Evolutionary conservation across 2,797 vertebrate species (phyloP).

Genomic region (Sebastes trivittatus): DNA sequence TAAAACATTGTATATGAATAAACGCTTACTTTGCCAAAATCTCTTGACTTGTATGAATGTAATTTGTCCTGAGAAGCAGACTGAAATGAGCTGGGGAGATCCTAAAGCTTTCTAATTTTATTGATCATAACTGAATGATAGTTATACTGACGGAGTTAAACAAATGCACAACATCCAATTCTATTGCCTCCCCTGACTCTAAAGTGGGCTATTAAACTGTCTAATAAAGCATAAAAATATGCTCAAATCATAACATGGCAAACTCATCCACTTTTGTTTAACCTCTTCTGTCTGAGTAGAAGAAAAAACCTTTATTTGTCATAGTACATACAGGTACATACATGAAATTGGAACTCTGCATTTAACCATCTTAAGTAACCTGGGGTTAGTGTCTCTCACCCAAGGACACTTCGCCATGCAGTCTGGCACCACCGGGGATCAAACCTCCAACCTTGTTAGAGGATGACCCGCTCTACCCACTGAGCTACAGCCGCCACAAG

Average conservation of each 20-base stretch:
- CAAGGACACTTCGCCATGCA: too few relatives aligned
- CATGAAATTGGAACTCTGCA: too few relatives aligned
- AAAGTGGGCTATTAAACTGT: not conserved
- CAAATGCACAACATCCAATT: not conserved
- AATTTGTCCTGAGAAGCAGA: not conserved
- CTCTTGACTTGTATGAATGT: not conserved
- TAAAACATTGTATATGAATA: not conserved
- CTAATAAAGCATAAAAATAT: not conserved
- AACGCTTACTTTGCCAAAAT: not conserved
- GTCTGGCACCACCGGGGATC: too few relatives aligned
- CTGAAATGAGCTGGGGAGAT: not conserved
- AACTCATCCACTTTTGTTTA: not conserved
- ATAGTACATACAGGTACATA: too few relatives aligned
- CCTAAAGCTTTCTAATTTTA: not conserved
- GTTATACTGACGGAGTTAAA: not conserved
- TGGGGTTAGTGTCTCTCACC: too few relatives aligned
- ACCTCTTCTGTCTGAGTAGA: too few relatives aligned
- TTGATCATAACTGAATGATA: not conserved
- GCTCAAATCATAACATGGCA: too few relatives aligned
- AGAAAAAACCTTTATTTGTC: too few relatives aligned
- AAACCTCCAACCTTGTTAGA: fast-evolving
- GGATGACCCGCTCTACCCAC: fast-evolving
- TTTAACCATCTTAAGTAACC: too few relatives aligned
- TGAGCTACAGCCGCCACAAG: too few relatives aligned
- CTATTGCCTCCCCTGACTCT: not conserved